phyloP scores from a whole-genome alignment of 2,113 vertebrate genomes.

The Hemiscyllium ocellatum region DNA sequence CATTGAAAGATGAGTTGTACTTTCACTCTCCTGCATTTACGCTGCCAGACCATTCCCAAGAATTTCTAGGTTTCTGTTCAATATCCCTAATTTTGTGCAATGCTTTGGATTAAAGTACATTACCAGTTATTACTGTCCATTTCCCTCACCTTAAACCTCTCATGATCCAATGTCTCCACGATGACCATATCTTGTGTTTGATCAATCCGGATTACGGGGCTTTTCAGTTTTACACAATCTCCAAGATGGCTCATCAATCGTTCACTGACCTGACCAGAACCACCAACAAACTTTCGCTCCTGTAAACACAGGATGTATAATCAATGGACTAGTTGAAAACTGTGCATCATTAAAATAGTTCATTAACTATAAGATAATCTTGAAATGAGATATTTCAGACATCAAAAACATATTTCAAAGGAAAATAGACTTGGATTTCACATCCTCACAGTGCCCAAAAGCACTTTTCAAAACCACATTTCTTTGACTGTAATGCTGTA shows the following conservation, averaged over 20 bases:
- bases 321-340: background rate
- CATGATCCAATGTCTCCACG: conserved; percentile 76
- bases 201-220: conserved; percentile 72
- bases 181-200: conserved; percentile 67
- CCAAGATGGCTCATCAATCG: conserved; percentile 71
- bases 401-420: background rate
- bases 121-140: background rate
- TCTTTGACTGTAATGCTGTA: no score
- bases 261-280: conserved; percentile 84
- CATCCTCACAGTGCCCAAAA: background rate
- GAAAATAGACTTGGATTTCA: background rate
- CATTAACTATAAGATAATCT: background rate
- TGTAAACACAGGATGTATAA: conserved; percentile 46
- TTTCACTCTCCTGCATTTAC: background rate
- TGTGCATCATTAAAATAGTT: background rate
- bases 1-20: background rate
- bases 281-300: conserved; percentile 92
- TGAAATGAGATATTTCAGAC: background rate
- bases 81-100: background rate
- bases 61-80: background rate
- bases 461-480: no score
- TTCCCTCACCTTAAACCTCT: conserved; percentile 67
- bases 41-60: background rate
- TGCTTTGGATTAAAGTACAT: background rate
- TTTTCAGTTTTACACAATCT: conserved; percentile 70